phyloP scores from a whole-genome alignment of 1,140 invertebrate species.

The Homarus americanus region DNA sequence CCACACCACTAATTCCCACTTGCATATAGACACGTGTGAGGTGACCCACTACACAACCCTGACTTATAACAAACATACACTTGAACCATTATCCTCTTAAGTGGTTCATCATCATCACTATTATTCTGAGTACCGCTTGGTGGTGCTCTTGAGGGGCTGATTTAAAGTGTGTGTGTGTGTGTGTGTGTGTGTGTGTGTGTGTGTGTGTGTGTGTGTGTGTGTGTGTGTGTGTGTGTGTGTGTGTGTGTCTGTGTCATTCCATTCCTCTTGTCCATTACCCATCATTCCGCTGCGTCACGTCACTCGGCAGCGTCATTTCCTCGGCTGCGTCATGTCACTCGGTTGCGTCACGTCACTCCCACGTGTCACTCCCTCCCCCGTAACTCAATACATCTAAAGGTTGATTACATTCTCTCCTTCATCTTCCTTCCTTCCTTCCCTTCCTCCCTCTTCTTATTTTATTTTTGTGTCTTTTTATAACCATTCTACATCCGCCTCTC shows the following conservation, averaged over 20 bases:
- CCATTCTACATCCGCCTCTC: background rate
- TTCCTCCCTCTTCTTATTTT: conserved; percentile 3
- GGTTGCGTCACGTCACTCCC: background rate
- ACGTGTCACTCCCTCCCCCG: background rate
- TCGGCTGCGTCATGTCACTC: background rate
- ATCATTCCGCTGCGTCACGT: background rate
- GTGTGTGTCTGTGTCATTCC: background rate
- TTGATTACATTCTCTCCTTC: background rate
- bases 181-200: conserved; percentile 9
- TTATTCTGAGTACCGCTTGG: too few species aligned
- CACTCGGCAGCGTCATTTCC: background rate
- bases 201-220: conserved; percentile 9
- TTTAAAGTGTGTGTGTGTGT: conserved; percentile 10
- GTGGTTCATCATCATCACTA: too few species aligned
- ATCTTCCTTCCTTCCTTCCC: too few species aligned
- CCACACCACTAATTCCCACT: too few species aligned
- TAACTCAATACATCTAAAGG: background rate
- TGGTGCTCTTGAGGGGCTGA: background rate
- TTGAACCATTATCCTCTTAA: too few species aligned
- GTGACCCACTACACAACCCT: too few species aligned
- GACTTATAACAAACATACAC: too few species aligned
- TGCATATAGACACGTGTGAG: too few species aligned
- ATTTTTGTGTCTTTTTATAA: background rate
- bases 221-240: conserved; percentile 9
- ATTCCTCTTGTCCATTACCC: background rate